phyloP scores from a whole-genome alignment of 2,113 vertebrate species.

The Odobenus rosmarus region DNA sequence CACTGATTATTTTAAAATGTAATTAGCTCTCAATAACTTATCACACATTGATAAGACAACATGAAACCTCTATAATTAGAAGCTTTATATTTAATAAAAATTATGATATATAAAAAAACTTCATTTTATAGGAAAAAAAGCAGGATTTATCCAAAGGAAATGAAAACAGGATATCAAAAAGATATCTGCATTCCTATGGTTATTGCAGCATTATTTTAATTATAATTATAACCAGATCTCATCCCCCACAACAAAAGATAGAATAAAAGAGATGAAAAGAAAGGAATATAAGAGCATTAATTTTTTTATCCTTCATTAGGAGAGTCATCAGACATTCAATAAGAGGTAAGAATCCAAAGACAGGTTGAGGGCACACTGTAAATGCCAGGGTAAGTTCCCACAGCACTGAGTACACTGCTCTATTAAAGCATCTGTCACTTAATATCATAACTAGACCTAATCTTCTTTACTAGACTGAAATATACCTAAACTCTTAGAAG shows the following conservation, averaged over 20 bases:
- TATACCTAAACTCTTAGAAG: constrained; percentile 10
- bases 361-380: not conserved
- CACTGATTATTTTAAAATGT: not conserved
- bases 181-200: not conserved
- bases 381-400: not conserved
- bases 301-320: not conserved
- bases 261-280: constrained; percentile 2
- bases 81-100: not conserved
- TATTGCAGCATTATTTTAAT: not conserved
- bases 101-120: not conserved
- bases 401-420: not conserved
- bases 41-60: not conserved
- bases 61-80: not conserved
- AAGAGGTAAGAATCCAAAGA: not conserved
- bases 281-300: not conserved
- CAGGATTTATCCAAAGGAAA: not conserved
- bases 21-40: not conserved
- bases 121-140: not conserved
- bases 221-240: not conserved
- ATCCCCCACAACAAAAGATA: not conserved
- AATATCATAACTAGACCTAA: not conserved
- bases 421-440: not conserved
- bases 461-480: constrained; percentile 25
- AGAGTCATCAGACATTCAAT: not conserved
- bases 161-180: not conserved